A percentile compares a stretch with the other conserved stretches of the same genome.
phyloP scores from a whole-genome alignment of 2,797 vertebrate species.

The Fundulus diaphanus region DNA sequence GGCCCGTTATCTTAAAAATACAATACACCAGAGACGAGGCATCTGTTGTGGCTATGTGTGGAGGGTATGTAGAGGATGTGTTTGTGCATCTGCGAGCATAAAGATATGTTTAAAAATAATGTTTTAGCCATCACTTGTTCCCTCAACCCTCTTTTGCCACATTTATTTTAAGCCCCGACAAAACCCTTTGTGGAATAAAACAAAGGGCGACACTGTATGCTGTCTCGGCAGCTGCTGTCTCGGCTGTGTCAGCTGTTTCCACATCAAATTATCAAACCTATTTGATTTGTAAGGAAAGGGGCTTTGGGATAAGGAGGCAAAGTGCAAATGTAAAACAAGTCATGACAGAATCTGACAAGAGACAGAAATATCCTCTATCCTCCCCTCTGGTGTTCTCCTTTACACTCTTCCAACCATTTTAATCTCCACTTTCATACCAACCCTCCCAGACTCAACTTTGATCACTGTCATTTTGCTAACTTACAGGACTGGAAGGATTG shows the following conservation, averaged over 20 bases:
- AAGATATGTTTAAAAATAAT: conserved; percentile 39
- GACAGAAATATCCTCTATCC: conserved; percentile 67
- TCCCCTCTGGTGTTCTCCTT: conserved; percentile 60
- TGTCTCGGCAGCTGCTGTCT: conserved; percentile 5
- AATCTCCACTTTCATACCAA: conserved; percentile 73
- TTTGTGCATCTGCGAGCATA: conserved; percentile 29
- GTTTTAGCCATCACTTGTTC: conserved; percentile 27
- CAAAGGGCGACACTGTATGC: not conserved
- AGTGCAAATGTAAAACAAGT: conserved; percentile 80
- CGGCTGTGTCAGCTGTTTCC: conserved; percentile 62
- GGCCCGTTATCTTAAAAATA: conserved; percentile 73
- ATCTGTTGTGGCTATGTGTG: conserved; percentile 65
- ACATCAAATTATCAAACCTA: conserved; percentile 59
- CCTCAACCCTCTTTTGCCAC: conserved; percentile 21
- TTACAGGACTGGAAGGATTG: conserved; percentile 73
- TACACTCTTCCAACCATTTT: conserved; percentile 70
- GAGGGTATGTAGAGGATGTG: conserved; percentile 19
- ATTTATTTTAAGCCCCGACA: conserved; percentile 17
- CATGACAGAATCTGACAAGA: conserved; percentile 76
- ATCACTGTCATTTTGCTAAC: conserved; percentile 77
- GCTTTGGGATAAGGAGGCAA: conserved; percentile 65
- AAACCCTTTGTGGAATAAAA: conserved; percentile 8
- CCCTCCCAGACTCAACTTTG: conserved; percentile 78
- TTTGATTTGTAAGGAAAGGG: conserved; percentile 61
- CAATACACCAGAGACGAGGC: conserved; percentile 77